Evolutionary conservation across 2,797 vertebrate genomes (phyloP), one percentile per base, ranked within the genome.

Genomic region (Chelidonichthys spinosus): DNA sequence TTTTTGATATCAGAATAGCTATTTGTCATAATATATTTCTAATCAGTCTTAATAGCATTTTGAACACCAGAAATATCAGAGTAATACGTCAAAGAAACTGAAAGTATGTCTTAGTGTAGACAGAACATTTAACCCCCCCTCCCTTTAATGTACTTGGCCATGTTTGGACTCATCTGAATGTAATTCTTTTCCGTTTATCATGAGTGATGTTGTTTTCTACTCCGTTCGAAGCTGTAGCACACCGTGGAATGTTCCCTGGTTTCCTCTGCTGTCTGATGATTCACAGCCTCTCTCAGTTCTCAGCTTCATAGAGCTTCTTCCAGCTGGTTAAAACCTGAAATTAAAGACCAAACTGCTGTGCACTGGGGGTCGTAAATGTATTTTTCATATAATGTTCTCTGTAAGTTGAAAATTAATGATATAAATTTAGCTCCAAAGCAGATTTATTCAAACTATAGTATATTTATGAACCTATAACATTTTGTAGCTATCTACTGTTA

Each of bases 281-380:
- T 91, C 74, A 82, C 40, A 66, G 78, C 79, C 69, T 84, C 69
- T 84, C 75, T 87, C 79, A 59, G 74, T 85, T 84, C 85, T 70
- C 74, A 83, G 84, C 84, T 71, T 84, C 74, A 72, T 74, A 69
- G 81, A 87, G 85, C 85, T 87, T 82, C 85, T 87, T 89, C 76
- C 87, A 88, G 79, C 90, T 91, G 80, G 79, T 88, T 69, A 63
- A 86, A 87, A 83, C 77, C 85, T 89, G 78, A 90, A 88, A 91
- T 89, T 86, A 86, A 92, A 92, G 94, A 95, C 93, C 94, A 94
- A 93, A 94, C 91, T 91, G 92, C 94, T 95, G 94, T 94, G 93
- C 90, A 93, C 92, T 92, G 89, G 88, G 90, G 90, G 87, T 88
- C 79, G 36, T 89, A 93, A 87, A 90, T 90, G 90, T 95, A 93